phyloP scores from a whole-genome alignment of 2,113 vertebrate species.

The Saccopteryx bilineata region DNA sequence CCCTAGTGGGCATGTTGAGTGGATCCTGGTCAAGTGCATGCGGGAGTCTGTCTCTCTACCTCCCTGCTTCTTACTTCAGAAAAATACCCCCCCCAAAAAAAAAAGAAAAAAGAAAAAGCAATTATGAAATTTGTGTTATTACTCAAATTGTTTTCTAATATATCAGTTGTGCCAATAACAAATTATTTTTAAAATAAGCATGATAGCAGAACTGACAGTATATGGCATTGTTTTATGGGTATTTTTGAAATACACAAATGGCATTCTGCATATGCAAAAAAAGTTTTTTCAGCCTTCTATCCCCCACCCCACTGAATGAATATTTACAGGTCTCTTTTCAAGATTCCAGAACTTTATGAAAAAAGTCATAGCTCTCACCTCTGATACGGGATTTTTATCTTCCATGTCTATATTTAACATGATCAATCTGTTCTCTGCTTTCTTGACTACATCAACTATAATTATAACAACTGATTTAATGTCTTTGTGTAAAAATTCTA shows the following conservation, averaged over 20 bases:
- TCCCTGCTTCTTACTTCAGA: too few species aligned
- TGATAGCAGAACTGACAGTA: background rate
- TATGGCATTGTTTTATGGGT: background rate
- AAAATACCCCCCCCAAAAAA: too few species aligned
- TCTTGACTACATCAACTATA: background rate
- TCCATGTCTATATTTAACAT: background rate
- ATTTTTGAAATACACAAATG: background rate
- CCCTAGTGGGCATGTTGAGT: too few species aligned
- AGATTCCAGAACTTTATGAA: background rate
- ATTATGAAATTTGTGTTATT: background rate
- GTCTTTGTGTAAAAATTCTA: background rate
- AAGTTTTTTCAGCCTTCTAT: background rate
- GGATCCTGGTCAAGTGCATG: too few species aligned
- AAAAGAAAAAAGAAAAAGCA: background rate
- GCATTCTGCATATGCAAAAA: background rate
- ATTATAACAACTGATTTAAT: background rate
- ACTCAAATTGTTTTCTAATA: constrained; percentile 2
- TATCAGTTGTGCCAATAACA: background rate
- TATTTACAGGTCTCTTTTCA: background rate
- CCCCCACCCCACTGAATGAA: background rate
- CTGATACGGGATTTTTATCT: background rate
- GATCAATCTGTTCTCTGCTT: background rate
- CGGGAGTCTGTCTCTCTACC: too few species aligned
- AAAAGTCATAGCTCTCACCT: background rate
- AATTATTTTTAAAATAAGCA: background rate